Percentiles rank a stretch among this genome's conserved stretches.
These are phyloP conservation scores for Sebastes umbrosus DNA, from an alignment of 2,797 vertebrate species.

Conservation along the genomic window DNA sequence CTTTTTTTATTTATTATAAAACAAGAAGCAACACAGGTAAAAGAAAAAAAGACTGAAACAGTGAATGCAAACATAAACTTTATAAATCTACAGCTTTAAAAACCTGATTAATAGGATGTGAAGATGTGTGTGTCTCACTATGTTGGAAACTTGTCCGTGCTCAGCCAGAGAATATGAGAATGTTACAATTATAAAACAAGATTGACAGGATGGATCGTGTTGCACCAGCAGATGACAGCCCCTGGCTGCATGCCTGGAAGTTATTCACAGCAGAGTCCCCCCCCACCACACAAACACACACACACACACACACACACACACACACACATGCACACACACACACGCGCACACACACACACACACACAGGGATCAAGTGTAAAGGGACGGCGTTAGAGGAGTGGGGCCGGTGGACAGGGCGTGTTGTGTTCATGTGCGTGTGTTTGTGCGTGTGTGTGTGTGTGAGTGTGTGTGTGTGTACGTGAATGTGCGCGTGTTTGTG, in stretches of 20 bases:
- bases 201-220: conserved; percentile 80
- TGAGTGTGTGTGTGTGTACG: neutral
- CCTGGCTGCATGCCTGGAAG: conserved; percentile 69
- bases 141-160: conserved; percentile 70
- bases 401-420: conserved; percentile 3
- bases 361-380: conserved; percentile 55
- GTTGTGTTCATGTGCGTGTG: neutral
- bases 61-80: neutral
- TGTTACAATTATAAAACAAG: conserved; percentile 83
- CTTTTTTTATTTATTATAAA: neutral
- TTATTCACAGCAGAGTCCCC: conserved; percentile 69
- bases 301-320: conserved; percentile 9
- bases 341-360: conserved; percentile 8
- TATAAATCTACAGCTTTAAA: neutral
- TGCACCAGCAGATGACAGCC: conserved; percentile 74
- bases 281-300: conserved; percentile 1
- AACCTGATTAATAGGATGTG: neutral
- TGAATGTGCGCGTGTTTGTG: neutral
- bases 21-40: neutral
- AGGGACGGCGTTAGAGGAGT: conserved; percentile 8
- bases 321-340: neutral
- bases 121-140: conserved; percentile 32
- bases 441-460: neutral
- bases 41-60: neutral
- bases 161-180: conserved; percentile 79